Percentiles rank a stretch among this genome's conserved stretches.
These are phyloP conservation scores for Turnix velox DNA, from an alignment of 2,113 vertebrate species.

Conservation along the genomic window DNA sequence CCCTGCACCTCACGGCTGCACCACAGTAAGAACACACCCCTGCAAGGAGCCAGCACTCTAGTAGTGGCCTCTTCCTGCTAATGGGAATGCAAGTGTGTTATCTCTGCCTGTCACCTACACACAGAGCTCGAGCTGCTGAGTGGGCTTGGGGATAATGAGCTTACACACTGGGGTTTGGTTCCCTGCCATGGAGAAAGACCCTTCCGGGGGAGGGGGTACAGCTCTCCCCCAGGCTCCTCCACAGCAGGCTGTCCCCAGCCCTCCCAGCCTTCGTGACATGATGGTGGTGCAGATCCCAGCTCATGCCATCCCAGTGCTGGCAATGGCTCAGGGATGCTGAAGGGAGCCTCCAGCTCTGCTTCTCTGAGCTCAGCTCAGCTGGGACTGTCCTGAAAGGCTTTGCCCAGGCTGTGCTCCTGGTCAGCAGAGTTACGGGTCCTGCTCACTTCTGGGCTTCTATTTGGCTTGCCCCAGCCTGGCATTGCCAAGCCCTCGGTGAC, in stretches of 20 bases:
- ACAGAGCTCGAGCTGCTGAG: not conserved
- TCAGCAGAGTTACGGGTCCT: not conserved
- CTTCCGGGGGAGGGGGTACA: not conserved
- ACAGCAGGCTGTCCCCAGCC: not conserved
- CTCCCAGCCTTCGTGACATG: not conserved
- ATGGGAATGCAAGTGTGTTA: not conserved
- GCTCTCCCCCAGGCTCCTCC: not conserved
- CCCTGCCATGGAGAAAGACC: not conserved
- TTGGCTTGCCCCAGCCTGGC: not conserved
- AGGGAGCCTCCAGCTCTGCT: not conserved
- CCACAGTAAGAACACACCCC: not conserved
- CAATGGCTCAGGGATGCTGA: not conserved
- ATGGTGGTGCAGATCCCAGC: not conserved
- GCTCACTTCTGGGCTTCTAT: not conserved
- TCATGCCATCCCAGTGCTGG: not conserved
- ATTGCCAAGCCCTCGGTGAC: not conserved
- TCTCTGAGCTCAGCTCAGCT: not conserved
- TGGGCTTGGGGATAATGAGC: not conserved
- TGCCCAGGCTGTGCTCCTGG: not conserved
- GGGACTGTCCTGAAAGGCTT: not conserved
- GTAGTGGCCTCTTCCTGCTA: not conserved
- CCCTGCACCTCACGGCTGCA: rapidly evolving
- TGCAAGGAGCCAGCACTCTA: not conserved
- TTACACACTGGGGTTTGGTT: not conserved
- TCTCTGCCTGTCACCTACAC: not conserved